These are phyloP conservation scores for Crossoptilon crossoptilon DNA, from an alignment of 2,797 vertebrate genomes.

Conservation along the genomic window DNA sequence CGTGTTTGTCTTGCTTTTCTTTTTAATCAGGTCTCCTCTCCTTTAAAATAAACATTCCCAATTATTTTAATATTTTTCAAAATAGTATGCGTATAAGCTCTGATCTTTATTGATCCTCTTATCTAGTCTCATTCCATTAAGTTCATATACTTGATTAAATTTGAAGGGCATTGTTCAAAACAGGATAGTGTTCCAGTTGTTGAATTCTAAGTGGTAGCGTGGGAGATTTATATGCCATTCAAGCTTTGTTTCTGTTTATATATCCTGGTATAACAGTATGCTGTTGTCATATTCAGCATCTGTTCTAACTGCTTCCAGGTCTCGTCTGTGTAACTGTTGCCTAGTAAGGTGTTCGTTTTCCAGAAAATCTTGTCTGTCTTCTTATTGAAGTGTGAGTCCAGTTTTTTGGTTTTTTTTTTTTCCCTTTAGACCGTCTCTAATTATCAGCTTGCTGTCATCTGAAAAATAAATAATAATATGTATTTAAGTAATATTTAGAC, in stretches of 20 bases:
- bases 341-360: neutral
- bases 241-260: neutral
- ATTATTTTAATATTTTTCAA: neutral
- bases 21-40: neutral
- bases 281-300: neutral
- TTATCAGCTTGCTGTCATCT: neutral
- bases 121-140: neutral
- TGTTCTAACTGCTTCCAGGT: neutral
- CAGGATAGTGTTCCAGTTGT: neutral
- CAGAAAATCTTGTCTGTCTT: neutral
- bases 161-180: neutral
- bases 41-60: neutral
- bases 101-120: neutral
- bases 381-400: neutral
- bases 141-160: neutral
- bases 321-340: neutral
- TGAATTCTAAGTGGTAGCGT: neutral
- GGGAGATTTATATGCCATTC: neutral
- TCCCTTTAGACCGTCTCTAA: too few relatives aligned
- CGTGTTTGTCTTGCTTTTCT: neutral
- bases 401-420: neutral
- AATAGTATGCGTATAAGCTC: neutral
- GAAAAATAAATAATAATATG: neutral
- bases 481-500: neutral
- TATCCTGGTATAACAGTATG: neutral